Base-by-base conservation (phyloP, 2,888 invertebrate genomes). In the Strigamia transsilvanica region DNA sequence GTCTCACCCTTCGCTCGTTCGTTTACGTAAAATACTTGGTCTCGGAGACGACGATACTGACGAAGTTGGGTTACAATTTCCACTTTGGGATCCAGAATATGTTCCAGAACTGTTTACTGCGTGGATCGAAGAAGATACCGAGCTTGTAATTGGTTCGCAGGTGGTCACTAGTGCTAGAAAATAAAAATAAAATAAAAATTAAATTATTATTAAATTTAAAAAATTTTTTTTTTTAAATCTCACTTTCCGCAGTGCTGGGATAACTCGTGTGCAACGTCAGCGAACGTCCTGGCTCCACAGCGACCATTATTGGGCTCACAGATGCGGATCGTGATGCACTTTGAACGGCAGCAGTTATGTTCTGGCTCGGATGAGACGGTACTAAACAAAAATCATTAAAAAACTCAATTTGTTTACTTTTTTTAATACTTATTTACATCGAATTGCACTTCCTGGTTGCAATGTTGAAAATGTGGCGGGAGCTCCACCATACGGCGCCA, bases 1-100 rank as follows among this genome's bases (percentile, higher is more conserved):
- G 82, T 85, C 88, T 87, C 87, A 92, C 92, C 92, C 92, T 83
- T 96, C 96, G 80, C 92, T 91, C 85, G 96, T 96, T 56, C 97
- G 90, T 89, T 97, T 97, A 83, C 97, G 90, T 83, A 97, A 89
- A 89, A 97, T 94, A 86, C 94, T 94, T 0, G 95, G 95, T 84
- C 95, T 88, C 0, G 94, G 94, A 21, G 93, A 91, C 87, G 91
- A 90, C 82, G 91, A 90, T 0, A 82, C 32, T 18, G 56, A 41
- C 23, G 80, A 51, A n/a, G 79, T 41, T 4, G 82, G 7, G 51
- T 51, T 79, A 80, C 38, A 56, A 73, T 32, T 21, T 6, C 82
- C 21, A n/a, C 27, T 27, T 56, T 51, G 79, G 61, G 38, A 80
- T 21, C 18, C 41, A 38, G 27, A 34, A 23, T 32, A 21, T 0